These are phyloP conservation scores for Hedychridium roseum DNA, from an alignment of 2,888 invertebrate species.

Conservation along the genomic window DNA sequence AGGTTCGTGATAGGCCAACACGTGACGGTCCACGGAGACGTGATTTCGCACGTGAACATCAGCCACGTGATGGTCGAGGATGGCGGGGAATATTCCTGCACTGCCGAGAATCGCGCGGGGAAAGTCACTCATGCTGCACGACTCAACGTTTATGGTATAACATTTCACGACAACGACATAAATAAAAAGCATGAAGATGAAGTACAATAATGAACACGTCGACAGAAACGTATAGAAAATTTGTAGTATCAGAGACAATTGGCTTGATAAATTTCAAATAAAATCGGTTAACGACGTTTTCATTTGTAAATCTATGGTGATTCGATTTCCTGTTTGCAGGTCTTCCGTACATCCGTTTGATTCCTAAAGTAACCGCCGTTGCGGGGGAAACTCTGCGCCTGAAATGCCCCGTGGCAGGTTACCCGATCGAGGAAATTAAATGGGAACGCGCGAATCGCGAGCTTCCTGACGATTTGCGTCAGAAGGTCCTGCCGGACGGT, in stretches of 20 bases:
- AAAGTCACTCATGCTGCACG: slow-evolving; percentile 77
- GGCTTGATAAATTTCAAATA: too few species aligned
- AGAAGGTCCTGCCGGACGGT: slow-evolving; percentile 78
- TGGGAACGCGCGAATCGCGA: slow-evolving; percentile 81
- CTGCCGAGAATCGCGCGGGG: slow-evolving; percentile 79
- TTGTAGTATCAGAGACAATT: too few species aligned
- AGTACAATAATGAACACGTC: too few species aligned
- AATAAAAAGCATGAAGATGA: too few species aligned
- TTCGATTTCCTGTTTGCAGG: too few species aligned
- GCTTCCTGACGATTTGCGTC: slow-evolving; percentile 81
- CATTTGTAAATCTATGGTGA: too few species aligned
- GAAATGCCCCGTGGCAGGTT: slow-evolving; percentile 84
- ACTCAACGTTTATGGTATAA: slow-evolving; percentile 80
- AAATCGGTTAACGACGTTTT: too few species aligned
- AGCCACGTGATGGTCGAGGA: slow-evolving; percentile 81
- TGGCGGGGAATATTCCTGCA: slow-evolving; percentile 82
- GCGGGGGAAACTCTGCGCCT: slow-evolving; percentile 78
- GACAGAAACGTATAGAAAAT: too few species aligned
- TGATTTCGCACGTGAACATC: slow-evolving; percentile 85
- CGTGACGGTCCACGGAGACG: slow-evolving; percentile 80
- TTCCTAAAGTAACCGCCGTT: slow-evolving; percentile 83
- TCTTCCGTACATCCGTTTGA: slow-evolving; percentile 79
- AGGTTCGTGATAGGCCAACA: slow-evolving; percentile 82
- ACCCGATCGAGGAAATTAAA: slow-evolving; percentile 80
- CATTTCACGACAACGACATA: slow-evolving; percentile 5